Base-by-base conservation (phyloP, 2,888 invertebrate species). In the Lottia scabra region DNA sequence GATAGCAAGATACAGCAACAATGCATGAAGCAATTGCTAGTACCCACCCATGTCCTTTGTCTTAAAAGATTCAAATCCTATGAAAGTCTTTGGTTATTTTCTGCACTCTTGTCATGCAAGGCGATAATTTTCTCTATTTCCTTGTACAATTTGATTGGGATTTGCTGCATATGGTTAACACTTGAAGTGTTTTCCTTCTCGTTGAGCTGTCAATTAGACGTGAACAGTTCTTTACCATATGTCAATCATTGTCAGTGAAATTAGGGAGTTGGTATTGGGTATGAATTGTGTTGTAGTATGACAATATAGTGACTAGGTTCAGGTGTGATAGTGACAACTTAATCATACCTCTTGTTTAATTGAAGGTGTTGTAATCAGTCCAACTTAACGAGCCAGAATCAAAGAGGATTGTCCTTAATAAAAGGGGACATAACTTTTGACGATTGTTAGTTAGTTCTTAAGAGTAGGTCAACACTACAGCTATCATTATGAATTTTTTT, bases 141-240 rank as follows among this genome's bases (percentile, higher is more conserved):
- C 10, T 23, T 56, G 56, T 23, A 23, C 38, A 23, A 23, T 19
- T 56, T 56, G 56, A 56, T 56, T 56, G 56, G 38, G 56, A 56
- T 56, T 56, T 56, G 19, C 12, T 56, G 56, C 56, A 56, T 56
- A 56, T 56, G 56, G 56, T 56, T 12, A 56, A 56, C 56, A 56
- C 56, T 56, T 4, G 56, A 56, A 23, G 56, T 56, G 56, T 56
- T 56, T 19, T 56, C 23, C 56, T 56, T 13, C 56, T 56, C 56
- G 56, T 56, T 56, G 56, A 56, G 56, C 10, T 56, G 56, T 23
- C 56, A 56, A 56, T 56, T 23, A 23, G 19, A 3, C 8, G 13
- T 8, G 10, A 56, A 56, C 10, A 12, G 23, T 56, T 23, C 23
- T 23, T 16, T 23, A 13, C 56, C 19, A 56, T 23, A 19, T 56